Evolutionary conservation across 2,797 vertebrate genomes (phyloP).

Genomic region (Megaceryle alcyon): DNA sequence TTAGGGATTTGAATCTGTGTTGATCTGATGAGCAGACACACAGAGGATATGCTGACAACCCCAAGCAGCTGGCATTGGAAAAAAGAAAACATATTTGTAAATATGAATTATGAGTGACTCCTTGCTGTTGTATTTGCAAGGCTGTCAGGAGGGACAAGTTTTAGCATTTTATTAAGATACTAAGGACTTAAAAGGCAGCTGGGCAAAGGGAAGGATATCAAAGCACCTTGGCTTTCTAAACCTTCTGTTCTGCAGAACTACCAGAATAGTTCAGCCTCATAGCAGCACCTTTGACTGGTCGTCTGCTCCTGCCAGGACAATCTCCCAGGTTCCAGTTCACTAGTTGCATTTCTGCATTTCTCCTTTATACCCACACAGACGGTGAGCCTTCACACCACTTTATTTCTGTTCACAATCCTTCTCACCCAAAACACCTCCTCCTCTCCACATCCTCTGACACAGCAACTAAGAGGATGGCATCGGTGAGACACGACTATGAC

Average conservation of each 20-base stretch:
- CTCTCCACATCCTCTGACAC: neutral
- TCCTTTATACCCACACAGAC: neutral
- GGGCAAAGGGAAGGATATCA: neutral
- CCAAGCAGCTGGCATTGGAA: neutral
- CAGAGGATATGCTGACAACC: neutral
- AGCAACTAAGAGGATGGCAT: neutral
- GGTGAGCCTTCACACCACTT: neutral
- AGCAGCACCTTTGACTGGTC: neutral
- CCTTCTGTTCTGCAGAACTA: neutral
- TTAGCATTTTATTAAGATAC: neutral
- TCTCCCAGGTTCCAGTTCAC: neutral
- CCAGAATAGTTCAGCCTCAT: neutral
- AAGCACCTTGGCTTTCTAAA: neutral
- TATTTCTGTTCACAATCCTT: neutral
- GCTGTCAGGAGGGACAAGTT: neutral
- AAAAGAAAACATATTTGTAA: neutral
- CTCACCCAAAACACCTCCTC: neutral
- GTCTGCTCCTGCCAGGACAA: neutral
- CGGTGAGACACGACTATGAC: neutral
- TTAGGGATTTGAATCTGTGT: neutral
- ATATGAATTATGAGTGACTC: neutral
- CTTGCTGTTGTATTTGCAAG: neutral
- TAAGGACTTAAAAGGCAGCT: neutral
- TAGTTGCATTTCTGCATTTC: neutral
- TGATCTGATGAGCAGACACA: neutral